A percentile compares a stretch with the other conserved stretches of the same genome.
Conservation (phyloP, 2,888 invertebrate species). For the Amiota mariae region DNA sequence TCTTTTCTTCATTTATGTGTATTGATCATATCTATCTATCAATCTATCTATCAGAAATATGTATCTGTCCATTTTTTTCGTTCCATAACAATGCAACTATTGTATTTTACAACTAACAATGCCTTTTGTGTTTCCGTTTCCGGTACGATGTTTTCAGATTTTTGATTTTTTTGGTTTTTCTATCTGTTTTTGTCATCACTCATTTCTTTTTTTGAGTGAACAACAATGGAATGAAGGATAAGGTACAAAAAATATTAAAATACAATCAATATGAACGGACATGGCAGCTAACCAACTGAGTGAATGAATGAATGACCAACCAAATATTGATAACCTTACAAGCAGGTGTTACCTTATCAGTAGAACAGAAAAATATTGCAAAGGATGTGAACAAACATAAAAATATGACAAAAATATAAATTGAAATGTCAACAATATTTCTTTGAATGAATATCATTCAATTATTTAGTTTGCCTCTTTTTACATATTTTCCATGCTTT, state of each 20-base stretch:
- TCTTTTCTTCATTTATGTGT: not conserved
- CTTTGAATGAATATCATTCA: not conserved
- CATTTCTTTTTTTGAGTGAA: constrained; percentile 18
- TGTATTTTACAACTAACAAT: constrained; percentile 5
- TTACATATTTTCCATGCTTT: not conserved
- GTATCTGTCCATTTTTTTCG: constrained; percentile 16
- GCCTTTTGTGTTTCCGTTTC: constrained; percentile 27
- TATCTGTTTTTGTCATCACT: constrained; percentile 24
- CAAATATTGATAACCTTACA: not conserved
- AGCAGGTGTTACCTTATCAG: too few relatives aligned
- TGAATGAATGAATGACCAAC: constrained; percentile 5
- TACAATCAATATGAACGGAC: not conserved
- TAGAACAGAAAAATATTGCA: not conserved
- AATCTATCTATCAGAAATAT: not conserved
- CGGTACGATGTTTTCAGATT: constrained; percentile 9
- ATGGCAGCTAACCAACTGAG: not conserved
- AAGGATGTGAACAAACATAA: not conserved
- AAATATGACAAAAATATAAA: not conserved
- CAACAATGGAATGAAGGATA: not conserved
- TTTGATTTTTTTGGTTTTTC: constrained; percentile 12
- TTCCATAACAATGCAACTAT: constrained; percentile 1
- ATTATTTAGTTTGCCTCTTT: too few relatives aligned
- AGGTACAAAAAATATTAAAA: not conserved
- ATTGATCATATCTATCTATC: not conserved
- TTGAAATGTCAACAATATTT: constrained; percentile 10